Base-by-base conservation (phyloP, 2,797 vertebrate species). In the Ctenopoma multispine region DNA sequence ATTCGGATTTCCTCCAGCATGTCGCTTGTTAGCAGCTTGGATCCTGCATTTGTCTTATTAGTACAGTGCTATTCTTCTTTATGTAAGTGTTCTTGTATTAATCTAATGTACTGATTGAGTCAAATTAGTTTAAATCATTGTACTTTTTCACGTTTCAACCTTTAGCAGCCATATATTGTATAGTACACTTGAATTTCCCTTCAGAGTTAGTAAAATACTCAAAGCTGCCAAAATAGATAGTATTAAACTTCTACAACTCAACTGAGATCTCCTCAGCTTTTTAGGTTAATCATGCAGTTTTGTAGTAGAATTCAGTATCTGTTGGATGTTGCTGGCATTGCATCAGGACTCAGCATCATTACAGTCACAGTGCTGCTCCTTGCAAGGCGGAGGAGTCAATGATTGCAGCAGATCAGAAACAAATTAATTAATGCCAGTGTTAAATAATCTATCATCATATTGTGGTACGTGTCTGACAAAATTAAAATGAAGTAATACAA, bases 1-100 rank as follows among this genome's bases (percentile, higher is more conserved):
- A 49, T 50, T 75, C 38, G 48, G 11, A 74, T 75, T 75, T 57
- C 75, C 60, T 50, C 23, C 59, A 79, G 66, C 2, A 17, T n/a
- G 13, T 5, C n/a, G 55, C 72, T 72, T 69, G 53, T 80, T 78
- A 65, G 57, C 72, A 20, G 7, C 47, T 51, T 9, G 31, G 43
- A 69, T 47, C 24, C 18, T 38, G 41, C 24, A 44, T 62, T 38
- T 23, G 24, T 40, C 27, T 56, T 53, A 43, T 13, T 11, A 43
- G 14, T 7, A 1, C 38, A 12, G 11, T 11, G 29, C 54, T 23
- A 9, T 41, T 72, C 27, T 55, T 29, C 5, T 51, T 55, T 56
- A 63, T 40, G 49, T 64, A 5, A 29, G 23, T 29, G 12, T n/a
- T 21, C 51, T 40, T 12, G 11, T 7, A 44, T 64, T 36, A 43